Base-by-base conservation (phyloP, 1,140 invertebrate genomes). In the Polypedilum vanderplanki region DNA sequence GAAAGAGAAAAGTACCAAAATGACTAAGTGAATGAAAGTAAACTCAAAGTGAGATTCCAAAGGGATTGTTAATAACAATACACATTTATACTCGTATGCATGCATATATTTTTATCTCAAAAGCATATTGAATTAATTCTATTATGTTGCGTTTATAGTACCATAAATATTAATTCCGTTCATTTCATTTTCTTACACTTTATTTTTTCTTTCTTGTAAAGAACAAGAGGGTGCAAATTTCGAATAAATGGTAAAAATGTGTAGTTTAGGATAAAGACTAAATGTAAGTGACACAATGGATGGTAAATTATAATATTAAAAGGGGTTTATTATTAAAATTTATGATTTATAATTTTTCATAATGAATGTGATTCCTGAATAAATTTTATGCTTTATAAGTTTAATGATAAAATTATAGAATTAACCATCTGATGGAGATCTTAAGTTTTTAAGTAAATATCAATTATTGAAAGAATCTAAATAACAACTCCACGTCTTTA, bases 41-140 rank as follows among this genome's bases (percentile, higher is more conserved):
- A 33, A 33, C 24, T 33, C 24, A 33, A 33, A 33, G 24, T 57
- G 18, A 70, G 65, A 70, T 70, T 70, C 65, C 65, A 22, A 70
- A 20, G 65, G 65, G 65, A 70, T 22, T 70, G 65, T 70, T 70
- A 70, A 70, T 70, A 70, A 70, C 65, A 70, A 70, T 70, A 70
- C 17, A 33, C 20, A 20, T 20, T n/a, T n/a, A 57, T 46, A 46
- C 41, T 8, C 1, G 15, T 15, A 46, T 46, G 41, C 46, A 15
- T 12, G 18, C 7, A 70, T 70, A 5, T 70, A 20, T 22, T 70
- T 70, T 70, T 70, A 70, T 70, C 65, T 70, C 18, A 70, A 70
- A 70, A 70, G 65, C 65, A 70, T 70, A 70, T 70, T 70, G 65
- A 70, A 70, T 70, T 70, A 70, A 70, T 70, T 70, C 65, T 70